Evolutionary conservation across 2,797 vertebrate species (phyloP).

Genomic region (Meda fulgida): DNA sequence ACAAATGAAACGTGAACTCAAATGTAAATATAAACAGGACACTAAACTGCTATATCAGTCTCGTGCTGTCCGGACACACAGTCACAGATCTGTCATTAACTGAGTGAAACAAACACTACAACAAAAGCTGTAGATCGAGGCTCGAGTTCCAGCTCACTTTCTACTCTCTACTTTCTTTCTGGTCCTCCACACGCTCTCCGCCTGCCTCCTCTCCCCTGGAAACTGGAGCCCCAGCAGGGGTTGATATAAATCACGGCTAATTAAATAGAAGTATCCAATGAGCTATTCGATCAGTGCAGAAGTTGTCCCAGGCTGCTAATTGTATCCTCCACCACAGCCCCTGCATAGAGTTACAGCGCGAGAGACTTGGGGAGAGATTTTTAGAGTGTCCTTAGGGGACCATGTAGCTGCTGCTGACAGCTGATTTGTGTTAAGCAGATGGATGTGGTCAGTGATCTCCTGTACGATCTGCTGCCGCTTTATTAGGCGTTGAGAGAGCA

Average conservation of each 20-base stretch:
- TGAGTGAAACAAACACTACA: slow-evolving; percentile 8
- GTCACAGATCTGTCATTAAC: slow-evolving; percentile 36
- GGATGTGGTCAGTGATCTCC: slow-evolving; percentile 37
- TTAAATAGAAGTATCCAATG: slow-evolving; percentile 61
- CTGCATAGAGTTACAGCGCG: slow-evolving; percentile 53
- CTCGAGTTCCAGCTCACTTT: slow-evolving; percentile 33
- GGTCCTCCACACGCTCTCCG: not conserved
- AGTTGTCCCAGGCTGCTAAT: slow-evolving; percentile 62
- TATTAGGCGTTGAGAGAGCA: slow-evolving; percentile 44
- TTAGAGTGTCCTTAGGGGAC: slow-evolving; percentile 54
- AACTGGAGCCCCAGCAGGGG: slow-evolving; percentile 33
- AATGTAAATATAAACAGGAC: not conserved
- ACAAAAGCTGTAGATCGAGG: slow-evolving; percentile 33
- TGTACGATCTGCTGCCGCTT: slow-evolving; percentile 46
- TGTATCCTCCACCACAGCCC: slow-evolving; percentile 55
- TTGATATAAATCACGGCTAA: slow-evolving; percentile 68
- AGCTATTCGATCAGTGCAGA: slow-evolving; percentile 60
- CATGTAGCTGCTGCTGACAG: slow-evolving; percentile 53
- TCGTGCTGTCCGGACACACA: slow-evolving; percentile 1
- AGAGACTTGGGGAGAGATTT: slow-evolving; percentile 44
- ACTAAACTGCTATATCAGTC: slow-evolving; percentile 29
- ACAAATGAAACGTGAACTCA: not conserved
- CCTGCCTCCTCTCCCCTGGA: slow-evolving; percentile 14
- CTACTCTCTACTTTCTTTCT: slow-evolving; percentile 13
- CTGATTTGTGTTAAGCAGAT: slow-evolving; percentile 62